Conservation (phyloP, 2,797 vertebrate species). For the Hypotaenidia okinawae region DNA sequence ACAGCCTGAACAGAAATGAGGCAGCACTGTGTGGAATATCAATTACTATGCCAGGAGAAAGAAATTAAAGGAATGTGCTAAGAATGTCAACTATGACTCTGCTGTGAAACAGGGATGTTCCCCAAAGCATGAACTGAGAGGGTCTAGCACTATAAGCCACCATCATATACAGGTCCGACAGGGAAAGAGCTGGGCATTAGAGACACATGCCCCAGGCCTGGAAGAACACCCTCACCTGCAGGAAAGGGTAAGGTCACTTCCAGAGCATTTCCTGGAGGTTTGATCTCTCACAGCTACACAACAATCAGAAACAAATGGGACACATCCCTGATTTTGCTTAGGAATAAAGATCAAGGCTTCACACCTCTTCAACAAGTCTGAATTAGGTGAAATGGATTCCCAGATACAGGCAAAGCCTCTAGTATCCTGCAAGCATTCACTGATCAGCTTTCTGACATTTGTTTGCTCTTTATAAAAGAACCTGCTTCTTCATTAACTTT, state of each 20-base stretch:
- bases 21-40: constrained; percentile 3
- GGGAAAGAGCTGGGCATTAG: neutral
- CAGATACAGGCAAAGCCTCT: neutral
- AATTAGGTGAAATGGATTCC: neutral
- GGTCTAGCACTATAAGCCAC: neutral
- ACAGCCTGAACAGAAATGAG: constrained; percentile 31
- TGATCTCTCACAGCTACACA: neutral
- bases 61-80: constrained; percentile 20
- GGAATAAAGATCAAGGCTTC: neutral
- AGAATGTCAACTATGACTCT: neutral
- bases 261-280: neutral
- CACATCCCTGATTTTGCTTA: neutral
- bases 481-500: neutral
- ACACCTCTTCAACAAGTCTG: neutral
- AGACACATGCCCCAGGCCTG: neutral
- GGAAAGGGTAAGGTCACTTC: neutral
- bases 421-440: neutral
- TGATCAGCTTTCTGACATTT: neutral
- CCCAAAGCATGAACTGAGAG: neutral
- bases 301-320: neutral
- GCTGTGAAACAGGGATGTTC: neutral
- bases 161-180: neutral
- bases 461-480: neutral
- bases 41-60: constrained; percentile 5
- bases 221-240: neutral